Evolutionary conservation across 2,888 invertebrate genomes (phyloP), one percentile per base, ranked within the genome.

Genomic region (Tineola bisselliella): DNA sequence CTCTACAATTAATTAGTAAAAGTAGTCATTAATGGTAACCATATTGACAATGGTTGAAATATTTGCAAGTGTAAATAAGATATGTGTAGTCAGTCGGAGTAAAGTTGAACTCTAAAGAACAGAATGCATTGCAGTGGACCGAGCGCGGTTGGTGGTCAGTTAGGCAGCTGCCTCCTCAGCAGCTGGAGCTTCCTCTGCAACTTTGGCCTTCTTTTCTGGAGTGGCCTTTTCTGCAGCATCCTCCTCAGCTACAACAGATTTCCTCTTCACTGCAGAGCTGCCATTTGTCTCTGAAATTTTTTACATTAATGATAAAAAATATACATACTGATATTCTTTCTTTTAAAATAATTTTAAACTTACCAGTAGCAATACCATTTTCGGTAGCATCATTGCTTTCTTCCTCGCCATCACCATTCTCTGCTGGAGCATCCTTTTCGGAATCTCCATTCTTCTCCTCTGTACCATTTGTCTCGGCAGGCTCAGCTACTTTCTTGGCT

Each of bases 201-300:
- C 84, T 82, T 92, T 93, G 65, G 91, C 89, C 71, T 93, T 93
- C 80, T 93, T 93, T 72, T 92, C 92, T 8, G 92, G 92, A 63
- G 91, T 90, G 57, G 88, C 89, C 66, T 89, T 91, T 65, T 91
- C 91, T 17, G 83, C 75, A 10, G 82, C 81, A 58, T 89, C 90
- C 60, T 87, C 89, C 48, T 87, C 84, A 3, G 81, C 87, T 11
- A 89, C 84, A 17, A 88, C 88, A 61, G 92, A 92, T 89, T 92
- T 92, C 88, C 92, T 91, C 81, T 92, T 92, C 74, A 90, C 88
- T 4, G 66, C 89, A 88, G 61, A 88, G 79, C 63, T 86, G 87
- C 71, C 82, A 83, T 72, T 79, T 81, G 71, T 86, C 84, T 84
- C 81, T 67, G 81, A 83, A 57, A 11, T 62, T 30, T 25, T 25